Evolutionary conservation across 2,888 invertebrate species (phyloP).

Genomic region (Morinoia aosen): DNA sequence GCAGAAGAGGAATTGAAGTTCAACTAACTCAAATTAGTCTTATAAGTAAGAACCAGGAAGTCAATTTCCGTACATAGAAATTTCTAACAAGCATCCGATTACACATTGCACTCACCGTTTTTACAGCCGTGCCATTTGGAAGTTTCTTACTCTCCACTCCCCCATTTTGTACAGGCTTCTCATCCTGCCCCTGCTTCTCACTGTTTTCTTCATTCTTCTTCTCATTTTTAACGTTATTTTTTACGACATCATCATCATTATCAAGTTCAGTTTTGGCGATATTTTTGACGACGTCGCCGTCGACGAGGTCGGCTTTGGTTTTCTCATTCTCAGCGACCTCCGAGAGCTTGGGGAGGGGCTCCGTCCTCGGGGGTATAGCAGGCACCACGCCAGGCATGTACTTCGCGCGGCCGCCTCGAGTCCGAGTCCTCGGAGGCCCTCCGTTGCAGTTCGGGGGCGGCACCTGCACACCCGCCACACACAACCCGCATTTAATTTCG

Average conservation of each 20-base stretch:
- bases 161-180: neutral
- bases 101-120: neutral
- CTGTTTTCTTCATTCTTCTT: neutral
- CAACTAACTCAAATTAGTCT: too few relatives aligned
- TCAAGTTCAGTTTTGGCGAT: neutral
- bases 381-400: neutral
- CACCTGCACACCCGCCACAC: neutral
- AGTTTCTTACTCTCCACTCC: neutral
- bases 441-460: neutral
- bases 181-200: neutral
- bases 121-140: neutral
- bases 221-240: slow-evolving; percentile 44
- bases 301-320: neutral
- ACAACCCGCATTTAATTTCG: neutral
- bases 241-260: slow-evolving; percentile 12
- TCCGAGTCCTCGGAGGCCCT: neutral
- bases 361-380: neutral
- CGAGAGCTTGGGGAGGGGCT: neutral
- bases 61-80: too few relatives aligned
- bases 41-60: too few relatives aligned
- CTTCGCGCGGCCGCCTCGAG: neutral
- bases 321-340: slow-evolving; percentile 30
- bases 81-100: neutral
- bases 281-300: slow-evolving; percentile 28
- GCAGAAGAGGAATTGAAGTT: too few relatives aligned